Evolutionary conservation across 2,888 invertebrate species (phyloP).

Genomic region (Masnerella sp.): DNA sequence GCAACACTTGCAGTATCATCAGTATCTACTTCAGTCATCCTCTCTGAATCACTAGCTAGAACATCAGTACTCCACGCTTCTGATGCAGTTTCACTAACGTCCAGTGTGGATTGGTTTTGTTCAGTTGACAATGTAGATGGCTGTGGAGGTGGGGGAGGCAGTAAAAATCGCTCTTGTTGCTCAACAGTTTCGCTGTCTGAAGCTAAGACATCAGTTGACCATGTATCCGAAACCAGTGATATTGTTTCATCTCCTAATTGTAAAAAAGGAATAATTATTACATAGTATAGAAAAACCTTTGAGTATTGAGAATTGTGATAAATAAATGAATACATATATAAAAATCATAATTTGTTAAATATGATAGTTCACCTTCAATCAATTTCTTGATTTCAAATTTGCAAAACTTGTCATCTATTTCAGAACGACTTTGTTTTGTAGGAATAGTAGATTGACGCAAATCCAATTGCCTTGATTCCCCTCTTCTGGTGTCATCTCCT

Average conservation of each 20-base stretch:
- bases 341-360: not conserved
- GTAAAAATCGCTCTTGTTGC: slow-evolving; percentile 80
- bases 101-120: slow-evolving; percentile 79
- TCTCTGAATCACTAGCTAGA: slow-evolving; percentile 93
- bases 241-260: slow-evolving; percentile 95
- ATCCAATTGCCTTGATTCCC: slow-evolving; percentile 74
- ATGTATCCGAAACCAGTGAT: slow-evolving; percentile 98
- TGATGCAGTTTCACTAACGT: slow-evolving; percentile 94
- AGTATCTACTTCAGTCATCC: slow-evolving; percentile 90
- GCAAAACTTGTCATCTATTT: slow-evolving; percentile 98
- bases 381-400: slow-evolving; percentile 95
- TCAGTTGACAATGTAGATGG: slow-evolving; percentile 76
- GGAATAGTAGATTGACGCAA: slow-evolving; percentile 77
- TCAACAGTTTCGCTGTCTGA: slow-evolving; percentile 97
- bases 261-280: not conserved
- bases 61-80: slow-evolving; percentile 99
- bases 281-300: not conserved
- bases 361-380: slow-evolving; percentile 81
- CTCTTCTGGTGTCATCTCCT: slow-evolving; percentile 81
- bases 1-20: slow-evolving; percentile 84
- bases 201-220: slow-evolving; percentile 98
- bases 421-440: slow-evolving; percentile 91
- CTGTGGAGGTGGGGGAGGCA: slow-evolving; percentile 66
- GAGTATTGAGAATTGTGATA: not conserved
- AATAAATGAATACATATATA: slow-evolving; percentile 1